These are phyloP conservation scores for Cyphomyrus discorhynchus DNA, from an alignment of 2,113 vertebrate genomes.

Conservation along the genomic window DNA sequence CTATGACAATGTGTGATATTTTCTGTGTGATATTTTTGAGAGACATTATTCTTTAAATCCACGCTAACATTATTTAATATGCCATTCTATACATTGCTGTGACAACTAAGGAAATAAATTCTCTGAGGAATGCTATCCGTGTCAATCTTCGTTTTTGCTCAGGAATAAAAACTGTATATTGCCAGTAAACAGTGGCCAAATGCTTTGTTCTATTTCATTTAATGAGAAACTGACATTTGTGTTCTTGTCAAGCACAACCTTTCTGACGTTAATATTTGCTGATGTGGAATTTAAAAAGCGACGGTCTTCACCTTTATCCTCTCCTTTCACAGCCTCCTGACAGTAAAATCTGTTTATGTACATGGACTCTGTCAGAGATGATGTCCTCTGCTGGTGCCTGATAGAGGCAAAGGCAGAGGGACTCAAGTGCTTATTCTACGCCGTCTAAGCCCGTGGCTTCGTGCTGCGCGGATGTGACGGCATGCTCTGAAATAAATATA, in stretches of 20 bases:
- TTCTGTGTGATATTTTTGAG: neutral
- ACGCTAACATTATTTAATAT: neutral
- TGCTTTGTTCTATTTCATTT: neutral
- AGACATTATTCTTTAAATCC: neutral
- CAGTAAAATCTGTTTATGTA: neutral
- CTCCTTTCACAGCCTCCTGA: neutral
- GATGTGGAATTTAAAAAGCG: neutral
- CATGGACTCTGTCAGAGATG: conserved; percentile 9
- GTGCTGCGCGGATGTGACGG: conserved; percentile 27
- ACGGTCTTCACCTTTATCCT: neutral
- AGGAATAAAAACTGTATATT: neutral
- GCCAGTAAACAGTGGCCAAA: neutral
- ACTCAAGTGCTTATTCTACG: conserved; percentile 48
- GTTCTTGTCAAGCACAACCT: neutral
- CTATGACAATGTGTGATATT: neutral
- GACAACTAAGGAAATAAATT: neutral
- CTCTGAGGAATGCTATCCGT: neutral
- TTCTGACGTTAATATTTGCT: neutral
- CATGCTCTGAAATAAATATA: conserved; percentile 37
- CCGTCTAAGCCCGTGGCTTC: conserved; percentile 28
- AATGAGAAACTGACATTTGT: neutral
- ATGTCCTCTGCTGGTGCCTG: conserved; percentile 20
- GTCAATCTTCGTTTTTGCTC: neutral
- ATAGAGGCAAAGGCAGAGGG: conserved; percentile 40
- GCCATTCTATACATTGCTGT: neutral